A percentile compares a stretch with the other conserved stretches of the same genome.
Conservation (phyloP, 2,888 invertebrate genomes). For the Eucriotettix oculatus region DNA sequence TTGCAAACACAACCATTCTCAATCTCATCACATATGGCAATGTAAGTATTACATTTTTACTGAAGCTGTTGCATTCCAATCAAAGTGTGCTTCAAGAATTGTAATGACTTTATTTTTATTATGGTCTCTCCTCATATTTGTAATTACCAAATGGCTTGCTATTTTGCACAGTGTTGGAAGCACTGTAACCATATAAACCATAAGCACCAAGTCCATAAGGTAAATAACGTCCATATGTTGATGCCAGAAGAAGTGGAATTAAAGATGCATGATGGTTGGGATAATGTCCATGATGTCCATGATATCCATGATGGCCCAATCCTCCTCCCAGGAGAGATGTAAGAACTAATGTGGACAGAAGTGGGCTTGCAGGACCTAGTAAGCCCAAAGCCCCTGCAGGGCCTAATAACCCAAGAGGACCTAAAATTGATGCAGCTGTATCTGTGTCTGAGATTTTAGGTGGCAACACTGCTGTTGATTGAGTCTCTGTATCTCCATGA, state of each 20-base stretch:
- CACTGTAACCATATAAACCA: constrained; percentile 41
- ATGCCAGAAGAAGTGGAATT: constrained; percentile 38
- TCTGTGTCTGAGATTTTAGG: background rate
- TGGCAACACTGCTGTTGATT: background rate
- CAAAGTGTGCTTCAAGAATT: no score
- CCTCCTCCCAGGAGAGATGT: background rate
- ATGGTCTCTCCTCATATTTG: constrained; percentile 27
- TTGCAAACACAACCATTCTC: no score
- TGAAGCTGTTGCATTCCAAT: no score
- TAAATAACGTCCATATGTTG: constrained; percentile 42
- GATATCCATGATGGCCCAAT: background rate
- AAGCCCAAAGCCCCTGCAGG: background rate
- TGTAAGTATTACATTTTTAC: no score
- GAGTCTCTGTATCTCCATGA: background rate
- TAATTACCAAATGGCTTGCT: constrained; percentile 46
- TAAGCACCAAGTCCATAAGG: constrained; percentile 20
- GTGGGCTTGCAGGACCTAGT: background rate
- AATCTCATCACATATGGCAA: no score
- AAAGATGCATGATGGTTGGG: background rate
- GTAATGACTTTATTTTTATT: no score
- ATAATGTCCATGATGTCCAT: background rate
- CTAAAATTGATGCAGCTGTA: background rate
- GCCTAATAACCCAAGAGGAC: background rate
- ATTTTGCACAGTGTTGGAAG: constrained; percentile 47
- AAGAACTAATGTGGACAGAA: background rate